Evolutionary conservation across 2,113 vertebrate genomes (phyloP), one percentile per base, ranked within the genome.

Genomic region (Sander vitreus): DNA sequence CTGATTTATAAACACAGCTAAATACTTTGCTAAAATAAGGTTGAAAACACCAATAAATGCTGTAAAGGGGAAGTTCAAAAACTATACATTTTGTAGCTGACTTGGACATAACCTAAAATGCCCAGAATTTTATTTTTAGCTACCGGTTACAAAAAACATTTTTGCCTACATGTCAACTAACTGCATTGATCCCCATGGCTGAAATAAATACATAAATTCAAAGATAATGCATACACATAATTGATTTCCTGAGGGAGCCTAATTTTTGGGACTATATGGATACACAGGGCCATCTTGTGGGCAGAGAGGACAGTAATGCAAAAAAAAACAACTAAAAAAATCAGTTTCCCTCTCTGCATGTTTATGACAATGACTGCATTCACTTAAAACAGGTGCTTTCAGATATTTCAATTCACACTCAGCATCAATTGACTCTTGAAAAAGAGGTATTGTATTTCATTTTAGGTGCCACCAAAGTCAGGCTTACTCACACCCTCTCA

Each of bases 281-380:
- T 39, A 75, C 45, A 93, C 60, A 82, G 91, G 45, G 92, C 91
- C 94, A 91, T 91, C 93, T 92, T 91, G 94, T 92, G 94, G 93
- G 6, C 85, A 84, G 60, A 43, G 6, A 66, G 36, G 55, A 88
- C 51, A 84, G 39, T 59, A 79, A 72, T 74, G 74, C 8, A 60
- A 43, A 39, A 6, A 27, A 30, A 50, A 36, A 4, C 2, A 30
- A 30, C 0, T 3, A 30, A 30, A 30, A 33, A 6, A 33, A 33
- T 6, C 33, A 33, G 33, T 33, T 33, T 60, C 51, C 23, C 36
- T 64, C 21, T 80, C 1, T 4, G 23, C 7, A 25, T 1, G 1
- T 47, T 54, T 36, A 58, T 73, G 45, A 86, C 67, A 73, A 86
- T 70, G 73, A 67, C 80, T 67, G 77, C 67, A 88, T 70, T 83